These are phyloP conservation scores for Gorsachius magnificus DNA, from an alignment of 2,797 vertebrate species.

Conservation along the genomic window DNA sequence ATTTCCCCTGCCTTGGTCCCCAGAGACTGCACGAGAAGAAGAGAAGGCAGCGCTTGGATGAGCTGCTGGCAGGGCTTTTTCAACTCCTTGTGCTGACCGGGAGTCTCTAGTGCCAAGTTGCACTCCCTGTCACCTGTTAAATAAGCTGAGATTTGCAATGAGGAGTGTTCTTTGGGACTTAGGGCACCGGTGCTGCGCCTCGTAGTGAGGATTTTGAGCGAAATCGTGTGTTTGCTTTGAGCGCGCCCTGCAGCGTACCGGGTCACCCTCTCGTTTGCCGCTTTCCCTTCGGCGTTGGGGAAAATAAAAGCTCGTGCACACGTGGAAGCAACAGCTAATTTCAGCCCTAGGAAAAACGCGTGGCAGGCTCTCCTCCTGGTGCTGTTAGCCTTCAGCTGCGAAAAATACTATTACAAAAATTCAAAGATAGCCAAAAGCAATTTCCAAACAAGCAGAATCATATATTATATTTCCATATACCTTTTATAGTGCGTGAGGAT, in stretches of 20 bases:
- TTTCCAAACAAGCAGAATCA: slow-evolving; percentile 35
- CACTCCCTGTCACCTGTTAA: neutral
- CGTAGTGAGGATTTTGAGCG: neutral
- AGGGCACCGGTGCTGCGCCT: neutral
- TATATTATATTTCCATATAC: slow-evolving; percentile 38
- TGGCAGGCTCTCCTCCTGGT: neutral
- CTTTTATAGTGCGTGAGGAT: neutral
- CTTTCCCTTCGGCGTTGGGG: neutral
- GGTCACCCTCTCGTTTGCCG: neutral
- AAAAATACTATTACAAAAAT: slow-evolving; percentile 1
- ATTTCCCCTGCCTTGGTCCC: neutral
- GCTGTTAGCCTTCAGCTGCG: neutral
- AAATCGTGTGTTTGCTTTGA: neutral
- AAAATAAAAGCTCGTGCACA: neutral
- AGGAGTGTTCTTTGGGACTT: neutral
- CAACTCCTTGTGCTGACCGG: fast-evolving
- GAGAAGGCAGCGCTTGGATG: neutral
- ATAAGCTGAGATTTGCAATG: neutral
- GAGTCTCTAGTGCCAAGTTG: neutral
- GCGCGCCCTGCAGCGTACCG: neutral
- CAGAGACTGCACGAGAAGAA: neutral
- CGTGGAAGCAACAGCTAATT: neutral
- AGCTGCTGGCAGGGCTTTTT: neutral
- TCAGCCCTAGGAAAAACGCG: neutral
- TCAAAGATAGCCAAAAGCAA: slow-evolving; percentile 12